Evolutionary conservation across 1,140 invertebrate genomes (phyloP).

Genomic region (Adelges cooleyi): DNA sequence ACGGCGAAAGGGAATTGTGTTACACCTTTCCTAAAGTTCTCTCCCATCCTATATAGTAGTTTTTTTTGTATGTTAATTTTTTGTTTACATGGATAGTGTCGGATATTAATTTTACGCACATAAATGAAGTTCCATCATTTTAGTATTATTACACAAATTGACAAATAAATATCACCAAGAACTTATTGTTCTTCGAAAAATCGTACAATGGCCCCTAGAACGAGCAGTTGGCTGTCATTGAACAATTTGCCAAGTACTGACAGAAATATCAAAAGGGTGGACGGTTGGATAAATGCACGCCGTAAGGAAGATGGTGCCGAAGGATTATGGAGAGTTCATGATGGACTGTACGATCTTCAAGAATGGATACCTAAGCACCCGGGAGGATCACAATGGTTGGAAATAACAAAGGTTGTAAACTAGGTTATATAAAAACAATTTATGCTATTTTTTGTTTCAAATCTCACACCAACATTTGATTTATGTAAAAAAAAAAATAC

Average conservation of each 20-base stretch:
- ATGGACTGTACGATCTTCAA: slow-evolving; percentile 61
- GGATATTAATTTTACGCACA: no score
- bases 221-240: slow-evolving; percentile 30
- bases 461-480: slow-evolving; percentile 15
- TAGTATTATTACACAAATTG: no score
- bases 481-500: background rate
- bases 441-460: no score
- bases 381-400: slow-evolving; percentile 65
- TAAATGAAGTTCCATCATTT: no score
- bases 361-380: slow-evolving; percentile 59
- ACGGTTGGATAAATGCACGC: slow-evolving; percentile 51
- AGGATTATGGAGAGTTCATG: slow-evolving; percentile 62
- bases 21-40: no score
- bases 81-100: no score
- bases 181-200: no score
- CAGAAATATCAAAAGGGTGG: slow-evolving; percentile 31
- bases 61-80: no score
- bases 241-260: slow-evolving; percentile 30
- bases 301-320: slow-evolving; percentile 57
- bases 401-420: slow-evolving; percentile 55
- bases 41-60: no score
- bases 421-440: no score
- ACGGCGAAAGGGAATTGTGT: no score
- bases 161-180: no score
- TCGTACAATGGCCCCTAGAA: slow-evolving; percentile 24